Base-by-base conservation (phyloP, 2,797 vertebrate species). In the Xenopus petersii region DNA sequence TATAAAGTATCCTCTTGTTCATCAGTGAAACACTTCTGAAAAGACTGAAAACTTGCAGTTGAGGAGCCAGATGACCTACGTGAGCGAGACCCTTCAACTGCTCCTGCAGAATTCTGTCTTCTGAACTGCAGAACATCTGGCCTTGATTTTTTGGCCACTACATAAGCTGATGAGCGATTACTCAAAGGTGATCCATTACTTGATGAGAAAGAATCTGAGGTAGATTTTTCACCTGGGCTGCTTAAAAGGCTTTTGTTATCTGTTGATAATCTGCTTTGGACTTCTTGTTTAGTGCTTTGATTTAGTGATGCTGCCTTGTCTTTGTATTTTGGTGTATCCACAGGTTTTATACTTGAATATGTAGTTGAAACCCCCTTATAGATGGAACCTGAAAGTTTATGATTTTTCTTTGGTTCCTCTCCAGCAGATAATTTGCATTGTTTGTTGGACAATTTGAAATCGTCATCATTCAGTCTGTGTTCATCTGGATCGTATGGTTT, bases 111-210 rank as follows among this genome's bases (percentile, higher is more conserved):
- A 77, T 98, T 95, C 0, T 90, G 91, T 65, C 95, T 89, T 68
- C 92, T 89, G 21, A 98, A 90, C 15, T 94, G 95, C 70, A 99
- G 94, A 46, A 99, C 83, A 12, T 98, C 97, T 0, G 96, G 97
- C 46, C 93, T 87, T 4, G 80, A 85, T 24, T 80, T 92, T 76
- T 75, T 86, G 48, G 84, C 83, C 76, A 96, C 95, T 0, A 87
- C 79, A 74, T 86, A 92, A 65, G 87, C 82, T 80, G 85, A 86
- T 17, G 90, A 47, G 48, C 90, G 91, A 2, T 70, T 72, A 79
- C 83, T 80, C 36, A 84, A 85, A 0, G 86, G 80, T 15, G 91
- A 87, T 58, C 65, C 90, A 80, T 81, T 84, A 2, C 70, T 47
- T 2, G 83, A 68, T 10, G 85, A 81, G 12, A 84, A 80, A 1